Evolutionary conservation across 1,140 invertebrate species (phyloP).

Genomic region (Vollenhovia emeryi): DNA sequence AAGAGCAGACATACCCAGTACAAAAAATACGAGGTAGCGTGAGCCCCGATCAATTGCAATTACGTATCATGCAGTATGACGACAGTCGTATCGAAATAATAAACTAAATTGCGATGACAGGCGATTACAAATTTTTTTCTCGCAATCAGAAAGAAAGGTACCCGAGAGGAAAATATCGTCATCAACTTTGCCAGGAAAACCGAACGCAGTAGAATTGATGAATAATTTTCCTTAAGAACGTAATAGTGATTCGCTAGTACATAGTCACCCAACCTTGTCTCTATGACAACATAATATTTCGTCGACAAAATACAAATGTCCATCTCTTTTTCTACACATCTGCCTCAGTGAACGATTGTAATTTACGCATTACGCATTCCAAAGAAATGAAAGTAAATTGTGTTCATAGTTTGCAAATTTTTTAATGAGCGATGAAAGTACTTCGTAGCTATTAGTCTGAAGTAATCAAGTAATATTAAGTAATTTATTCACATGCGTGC

Average conservation of each 20-base stretch:
- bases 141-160: neutral
- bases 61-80: neutral
- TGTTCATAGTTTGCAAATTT: neutral
- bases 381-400: neutral
- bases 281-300: neutral
- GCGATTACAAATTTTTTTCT: conserved; percentile 8
- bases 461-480: neutral
- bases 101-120: conserved; percentile 19
- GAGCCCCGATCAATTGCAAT: conserved; percentile 29
- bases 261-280: neutral
- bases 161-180: neutral
- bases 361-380: neutral
- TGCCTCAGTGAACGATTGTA: neutral
- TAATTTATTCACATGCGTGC: neutral
- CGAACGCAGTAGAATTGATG: neutral
- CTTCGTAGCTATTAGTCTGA: too few relatives aligned
- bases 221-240: conserved; percentile 19
- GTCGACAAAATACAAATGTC: neutral
- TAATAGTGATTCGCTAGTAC: neutral
- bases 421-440: neutral
- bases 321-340: neutral
- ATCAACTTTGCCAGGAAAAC: neutral
- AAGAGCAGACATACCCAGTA: neutral
- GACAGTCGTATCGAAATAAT: neutral
- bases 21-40: neutral